phyloP scores from a whole-genome alignment of 2,888 invertebrate genomes.

The Podotricha telesiphe region DNA sequence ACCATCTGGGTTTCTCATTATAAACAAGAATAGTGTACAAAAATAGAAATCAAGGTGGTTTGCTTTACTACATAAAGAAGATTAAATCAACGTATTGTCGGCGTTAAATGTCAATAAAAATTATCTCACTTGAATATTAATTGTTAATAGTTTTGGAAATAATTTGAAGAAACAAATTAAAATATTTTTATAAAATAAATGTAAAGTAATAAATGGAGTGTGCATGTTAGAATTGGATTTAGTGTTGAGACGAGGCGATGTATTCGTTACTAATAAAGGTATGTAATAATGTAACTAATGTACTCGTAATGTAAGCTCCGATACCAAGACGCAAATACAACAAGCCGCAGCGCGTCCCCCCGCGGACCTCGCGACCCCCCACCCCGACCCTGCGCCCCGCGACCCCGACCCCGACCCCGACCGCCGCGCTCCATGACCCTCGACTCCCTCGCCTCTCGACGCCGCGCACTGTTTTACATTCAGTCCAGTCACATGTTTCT shows the following conservation, averaged over 20 bases:
- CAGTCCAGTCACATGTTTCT: conserved; percentile 63
- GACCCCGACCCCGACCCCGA: conserved; percentile 51
- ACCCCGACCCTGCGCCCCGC: conserved; percentile 58
- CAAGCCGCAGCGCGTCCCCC: conserved; percentile 72
- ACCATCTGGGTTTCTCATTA: conserved; percentile 7
- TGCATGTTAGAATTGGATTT: conserved; percentile 40
- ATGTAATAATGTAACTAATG: conserved; percentile 46
- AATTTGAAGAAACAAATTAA: neutral
- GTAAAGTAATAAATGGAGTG: conserved; percentile 28
- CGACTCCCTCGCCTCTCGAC: conserved; percentile 59
- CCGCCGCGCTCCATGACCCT: too few relatives aligned
- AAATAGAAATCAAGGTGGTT: conserved; percentile 1
- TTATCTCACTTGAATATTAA: neutral
- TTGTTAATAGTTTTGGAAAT: neutral
- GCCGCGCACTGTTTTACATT: conserved; percentile 79
- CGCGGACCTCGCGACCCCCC: conserved; percentile 57
- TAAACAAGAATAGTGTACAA: neutral
- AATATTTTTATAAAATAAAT: too few relatives aligned
- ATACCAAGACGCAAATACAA: conserved; percentile 81
- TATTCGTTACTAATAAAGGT: conserved; percentile 45
- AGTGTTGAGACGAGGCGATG: conserved; percentile 41
- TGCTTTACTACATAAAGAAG: neutral
- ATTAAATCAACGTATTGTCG: neutral
- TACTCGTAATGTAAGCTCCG: conserved; percentile 60
- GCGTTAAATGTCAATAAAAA: conserved; percentile 12